Conservation (phyloP, 2,113 vertebrate genomes). For the Cyanistes caeruleus region DNA sequence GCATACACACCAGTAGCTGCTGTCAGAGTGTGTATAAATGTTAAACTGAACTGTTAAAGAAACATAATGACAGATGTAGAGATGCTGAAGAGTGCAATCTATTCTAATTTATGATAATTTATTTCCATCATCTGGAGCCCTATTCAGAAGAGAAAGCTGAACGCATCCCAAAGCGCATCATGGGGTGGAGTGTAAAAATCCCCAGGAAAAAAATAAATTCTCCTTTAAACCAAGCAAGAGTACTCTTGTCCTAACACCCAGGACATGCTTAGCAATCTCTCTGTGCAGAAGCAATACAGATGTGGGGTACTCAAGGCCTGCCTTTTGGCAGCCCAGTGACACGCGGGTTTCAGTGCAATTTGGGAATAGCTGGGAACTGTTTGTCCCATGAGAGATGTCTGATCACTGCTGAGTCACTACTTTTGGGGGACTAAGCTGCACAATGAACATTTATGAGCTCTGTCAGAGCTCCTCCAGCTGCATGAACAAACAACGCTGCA, state of each 20-base stretch:
- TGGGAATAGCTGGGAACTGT: constrained; percentile 39
- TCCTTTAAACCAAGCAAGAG: constrained; percentile 24
- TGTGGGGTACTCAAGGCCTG: background rate
- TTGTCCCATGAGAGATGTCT: constrained; percentile 7
- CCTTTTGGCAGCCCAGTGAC: background rate
- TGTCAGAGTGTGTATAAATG: constrained; percentile 73
- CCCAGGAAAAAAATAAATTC: background rate
- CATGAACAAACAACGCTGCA: background rate
- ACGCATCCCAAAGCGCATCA: constrained; percentile 63
- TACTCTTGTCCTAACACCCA: constrained; percentile 28
- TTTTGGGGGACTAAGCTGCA: background rate
- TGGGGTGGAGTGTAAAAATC: constrained; percentile 49
- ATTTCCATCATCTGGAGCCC: constrained; percentile 70
- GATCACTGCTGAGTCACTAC: constrained; percentile 47
- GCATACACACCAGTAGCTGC: constrained; percentile 70
- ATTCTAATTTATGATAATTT: constrained; percentile 76
- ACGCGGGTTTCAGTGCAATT: background rate
- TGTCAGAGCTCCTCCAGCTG: constrained; percentile 22
- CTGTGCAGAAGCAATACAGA: constrained; percentile 1
- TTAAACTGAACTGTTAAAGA: constrained; percentile 73
- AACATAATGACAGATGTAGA: constrained; percentile 74
- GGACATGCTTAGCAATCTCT: constrained; percentile 33
- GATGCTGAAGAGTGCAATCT: constrained; percentile 73
- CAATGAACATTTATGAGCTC: background rate
- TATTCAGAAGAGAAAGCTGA: constrained; percentile 69